A percentile compares a stretch with the other conserved stretches of the same genome.
These are phyloP conservation scores for Pachyrhynchus sulphureomaculatus DNA, from an alignment of 1,140 invertebrate species.

Conservation along the genomic window DNA sequence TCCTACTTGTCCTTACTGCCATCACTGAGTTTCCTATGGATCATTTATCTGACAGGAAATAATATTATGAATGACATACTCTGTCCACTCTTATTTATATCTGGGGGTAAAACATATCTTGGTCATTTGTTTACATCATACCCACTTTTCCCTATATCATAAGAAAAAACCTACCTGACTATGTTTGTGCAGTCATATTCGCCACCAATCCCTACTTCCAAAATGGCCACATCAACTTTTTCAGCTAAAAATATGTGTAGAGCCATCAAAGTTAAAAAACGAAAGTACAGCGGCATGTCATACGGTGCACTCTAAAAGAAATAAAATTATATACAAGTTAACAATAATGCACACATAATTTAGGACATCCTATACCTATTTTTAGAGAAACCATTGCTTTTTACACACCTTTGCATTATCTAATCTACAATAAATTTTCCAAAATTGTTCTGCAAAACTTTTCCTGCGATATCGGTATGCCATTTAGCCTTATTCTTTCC, in stretches of 20 bases:
- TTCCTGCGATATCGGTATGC: slow-evolving; percentile 69
- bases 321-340: too few species aligned
- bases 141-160: too few species aligned
- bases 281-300: slow-evolving; percentile 93
- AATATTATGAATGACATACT: too few species aligned
- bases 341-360: too few species aligned
- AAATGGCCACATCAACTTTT: slow-evolving; percentile 87
- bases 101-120: too few species aligned
- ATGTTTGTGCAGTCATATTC: slow-evolving; percentile 94
- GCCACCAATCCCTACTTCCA: slow-evolving; percentile 98
- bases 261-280: slow-evolving; percentile 90
- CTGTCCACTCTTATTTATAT: too few species aligned
- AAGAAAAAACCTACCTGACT: slow-evolving; percentile 63
- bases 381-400: too few species aligned
- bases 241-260: slow-evolving; percentile 86
- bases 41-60: too few species aligned
- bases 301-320: slow-evolving; percentile 56
- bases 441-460: slow-evolving; percentile 83
- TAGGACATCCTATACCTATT: too few species aligned
- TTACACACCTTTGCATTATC: slow-evolving; percentile 50
- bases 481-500: slow-evolving; percentile 92
- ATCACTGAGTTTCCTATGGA: too few species aligned
- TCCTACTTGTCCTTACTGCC: too few species aligned
- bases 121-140: too few species aligned
- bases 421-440: slow-evolving; percentile 73